Percentiles rank a stretch among this genome's conserved stretches.
phyloP scores from a whole-genome alignment of 2,888 invertebrate species.

The Mantis religiosa region DNA sequence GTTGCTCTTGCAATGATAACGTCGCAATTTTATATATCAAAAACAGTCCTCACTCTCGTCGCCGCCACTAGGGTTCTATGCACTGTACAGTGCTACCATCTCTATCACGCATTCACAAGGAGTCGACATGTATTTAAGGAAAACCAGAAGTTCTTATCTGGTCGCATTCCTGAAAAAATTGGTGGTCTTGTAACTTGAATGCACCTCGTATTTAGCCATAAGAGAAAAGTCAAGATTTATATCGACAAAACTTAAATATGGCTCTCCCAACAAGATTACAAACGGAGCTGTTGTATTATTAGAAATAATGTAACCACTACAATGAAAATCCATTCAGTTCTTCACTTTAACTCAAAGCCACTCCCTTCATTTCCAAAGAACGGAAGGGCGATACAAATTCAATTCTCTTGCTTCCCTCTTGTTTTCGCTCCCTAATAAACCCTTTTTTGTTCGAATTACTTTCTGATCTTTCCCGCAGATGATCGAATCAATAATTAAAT shows the following conservation, averaged over 20 bases:
- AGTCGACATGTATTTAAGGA: no score
- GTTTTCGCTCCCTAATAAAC: not conserved
- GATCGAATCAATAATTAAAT: not conserved
- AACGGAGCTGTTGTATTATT: not conserved
- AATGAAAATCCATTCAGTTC: not conserved
- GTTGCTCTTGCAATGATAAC: no score
- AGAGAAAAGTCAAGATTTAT: not conserved
- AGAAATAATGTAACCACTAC: not conserved
- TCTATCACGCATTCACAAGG: no score
- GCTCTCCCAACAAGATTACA: not conserved
- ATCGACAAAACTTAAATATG: not conserved
- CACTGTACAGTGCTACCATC: no score
- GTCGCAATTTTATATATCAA: no score
- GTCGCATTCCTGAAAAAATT: no score
- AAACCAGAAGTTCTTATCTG: no score
- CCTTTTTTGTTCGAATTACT: not conserved
- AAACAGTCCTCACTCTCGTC: no score
- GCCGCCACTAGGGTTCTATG: no score
- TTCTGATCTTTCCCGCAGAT: not conserved
- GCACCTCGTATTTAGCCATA: no score
- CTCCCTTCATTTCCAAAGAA: not conserved
- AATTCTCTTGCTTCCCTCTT: not conserved
- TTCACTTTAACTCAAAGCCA: not conserved
- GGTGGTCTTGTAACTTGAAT: no score
- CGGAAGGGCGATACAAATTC: not conserved